Conservation (phyloP, 2,888 invertebrate genomes). For the Cheilosia urbana region DNA sequence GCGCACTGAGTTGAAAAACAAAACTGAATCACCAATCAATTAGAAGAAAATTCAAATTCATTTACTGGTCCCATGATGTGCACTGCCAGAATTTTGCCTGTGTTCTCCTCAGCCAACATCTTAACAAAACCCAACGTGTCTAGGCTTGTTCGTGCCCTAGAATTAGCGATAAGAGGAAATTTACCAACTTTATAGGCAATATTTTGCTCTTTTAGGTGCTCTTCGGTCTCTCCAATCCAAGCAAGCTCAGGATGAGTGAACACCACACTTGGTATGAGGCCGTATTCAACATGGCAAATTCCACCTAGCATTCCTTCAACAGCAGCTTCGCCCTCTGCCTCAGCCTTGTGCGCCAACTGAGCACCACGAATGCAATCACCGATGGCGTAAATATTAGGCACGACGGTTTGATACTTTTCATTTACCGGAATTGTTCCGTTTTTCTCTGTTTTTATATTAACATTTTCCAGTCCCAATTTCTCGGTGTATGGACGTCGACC, state of each 20-base stretch:
- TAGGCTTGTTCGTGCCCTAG: slow-evolving; percentile 98
- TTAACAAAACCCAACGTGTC: slow-evolving; percentile 99
- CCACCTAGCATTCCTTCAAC: slow-evolving; percentile 96
- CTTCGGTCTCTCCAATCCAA: slow-evolving; percentile 98
- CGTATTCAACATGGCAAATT: slow-evolving; percentile 99
- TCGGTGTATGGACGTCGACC: slow-evolving; percentile 97
- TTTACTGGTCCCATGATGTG: slow-evolving; percentile 98
- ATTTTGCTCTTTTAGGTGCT: slow-evolving; percentile 97
- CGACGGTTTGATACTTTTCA: slow-evolving; percentile 95
- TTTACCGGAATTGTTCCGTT: slow-evolving; percentile 98
- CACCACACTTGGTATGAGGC: slow-evolving; percentile 99
- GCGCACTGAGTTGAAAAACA: slow-evolving; percentile 86
- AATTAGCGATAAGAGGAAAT: slow-evolving; percentile 99
- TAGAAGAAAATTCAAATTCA: slow-evolving; percentile 70
- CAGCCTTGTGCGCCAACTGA: slow-evolving; percentile 99
- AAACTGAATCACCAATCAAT: not conserved
- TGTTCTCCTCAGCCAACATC: slow-evolving; percentile 95
- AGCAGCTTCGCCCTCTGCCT: slow-evolving; percentile 98
- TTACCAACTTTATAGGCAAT: slow-evolving; percentile 97
- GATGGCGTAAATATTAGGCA: slow-evolving; percentile 98
- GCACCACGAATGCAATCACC: slow-evolving; percentile 99
- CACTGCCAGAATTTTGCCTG: slow-evolving; percentile 97
- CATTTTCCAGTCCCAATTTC: slow-evolving; percentile 94
- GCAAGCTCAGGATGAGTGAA: slow-evolving; percentile 99
- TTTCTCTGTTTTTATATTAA: slow-evolving; percentile 96